phyloP scores from a whole-genome alignment of 1,140 invertebrate species.

The Calliopsis andreniformis region DNA sequence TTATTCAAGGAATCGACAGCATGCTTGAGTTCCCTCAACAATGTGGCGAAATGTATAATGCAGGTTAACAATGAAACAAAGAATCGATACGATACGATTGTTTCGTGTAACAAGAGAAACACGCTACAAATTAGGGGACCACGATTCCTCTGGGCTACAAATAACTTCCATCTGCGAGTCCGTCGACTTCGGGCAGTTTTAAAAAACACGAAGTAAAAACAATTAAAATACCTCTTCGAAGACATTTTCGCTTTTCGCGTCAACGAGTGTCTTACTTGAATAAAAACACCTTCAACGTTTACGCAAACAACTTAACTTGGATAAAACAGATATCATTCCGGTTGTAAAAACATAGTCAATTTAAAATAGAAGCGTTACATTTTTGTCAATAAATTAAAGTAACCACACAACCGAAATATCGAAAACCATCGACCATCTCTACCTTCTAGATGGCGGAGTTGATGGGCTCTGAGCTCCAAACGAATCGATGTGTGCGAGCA shows the following conservation, averaged over 20 bases:
- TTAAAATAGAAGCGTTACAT: constrained; percentile 76
- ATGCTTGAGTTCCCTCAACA: constrained; percentile 11
- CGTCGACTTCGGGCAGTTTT: constrained; percentile 13
- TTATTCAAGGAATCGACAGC: background rate
- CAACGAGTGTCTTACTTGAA: constrained; percentile 61
- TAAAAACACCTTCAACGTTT: constrained; percentile 68
- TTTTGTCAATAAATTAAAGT: constrained; percentile 78
- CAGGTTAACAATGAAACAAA: constrained; percentile 63
- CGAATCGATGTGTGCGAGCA: background rate
- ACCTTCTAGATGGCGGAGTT: constrained; percentile 69
- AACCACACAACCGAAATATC: constrained; percentile 76
- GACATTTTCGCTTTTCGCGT: constrained; percentile 78
- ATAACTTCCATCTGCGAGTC: constrained; percentile 41
- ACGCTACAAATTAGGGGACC: background rate
- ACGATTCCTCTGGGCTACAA: constrained; percentile 26
- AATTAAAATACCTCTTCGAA: constrained; percentile 79
- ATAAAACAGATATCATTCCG: constrained; percentile 61
- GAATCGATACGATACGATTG: constrained; percentile 34
- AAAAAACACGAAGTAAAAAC: constrained; percentile 61
- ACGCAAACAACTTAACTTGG: constrained; percentile 69
- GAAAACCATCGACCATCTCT: constrained; percentile 71
- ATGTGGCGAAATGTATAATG: constrained; percentile 38
- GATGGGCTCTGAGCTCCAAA: too few species aligned
- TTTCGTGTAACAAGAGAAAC: constrained; percentile 16
- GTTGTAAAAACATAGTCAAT: constrained; percentile 72